Evolutionary conservation across 2,113 vertebrate species (phyloP), one percentile per base, ranked within the genome.

Genomic region (Vimba vimba): DNA sequence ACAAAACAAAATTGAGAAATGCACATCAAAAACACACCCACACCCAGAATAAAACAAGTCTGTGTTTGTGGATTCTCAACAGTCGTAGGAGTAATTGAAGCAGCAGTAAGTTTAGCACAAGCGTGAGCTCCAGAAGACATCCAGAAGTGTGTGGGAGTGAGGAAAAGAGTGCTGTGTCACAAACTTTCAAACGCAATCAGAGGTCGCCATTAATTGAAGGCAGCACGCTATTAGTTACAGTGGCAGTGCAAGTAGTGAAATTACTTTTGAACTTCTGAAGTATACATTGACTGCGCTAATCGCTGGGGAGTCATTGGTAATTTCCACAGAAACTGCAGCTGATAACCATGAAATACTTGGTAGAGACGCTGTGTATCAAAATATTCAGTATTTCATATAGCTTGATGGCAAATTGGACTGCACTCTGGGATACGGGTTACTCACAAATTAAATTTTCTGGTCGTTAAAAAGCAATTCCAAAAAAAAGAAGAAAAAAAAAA

Each of bases 381-480:
- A 78, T 88, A 86, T 79, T 69, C 79, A 27, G 74, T 69, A 68
- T 86, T 84, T 85, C 33, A 77, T 82, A 47, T 82, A 47, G 11
- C 27, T 43, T 39, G 77, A 85, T 33, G 84, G 36, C 25, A 80
- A 73, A 86, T 68, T 71, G 50, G 86, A 82, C 64, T 76, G 69
- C 80, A 87, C 27, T 71, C 60, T 33, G 60, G 75, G 77, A 90
- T 87, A 77, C 69, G 62, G 80, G 60, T 84, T 90, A 83, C 84
- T 60, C 82, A 77, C 68, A 71, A 86, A 85, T 89, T 85, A 1
- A 82, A 89, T 83, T 85, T 89, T 85, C 82, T 64, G 39, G 86
- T 88, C 59, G 45, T 90, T 90, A 89, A 85, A 89, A 90, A 87
- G 85, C 81, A 89, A 84, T 89, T 87, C n/a, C 21, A 33, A 50